These are phyloP conservation scores for Hyalella azteca DNA, from an alignment of 2,888 invertebrate genomes.

Conservation along the genomic window DNA sequence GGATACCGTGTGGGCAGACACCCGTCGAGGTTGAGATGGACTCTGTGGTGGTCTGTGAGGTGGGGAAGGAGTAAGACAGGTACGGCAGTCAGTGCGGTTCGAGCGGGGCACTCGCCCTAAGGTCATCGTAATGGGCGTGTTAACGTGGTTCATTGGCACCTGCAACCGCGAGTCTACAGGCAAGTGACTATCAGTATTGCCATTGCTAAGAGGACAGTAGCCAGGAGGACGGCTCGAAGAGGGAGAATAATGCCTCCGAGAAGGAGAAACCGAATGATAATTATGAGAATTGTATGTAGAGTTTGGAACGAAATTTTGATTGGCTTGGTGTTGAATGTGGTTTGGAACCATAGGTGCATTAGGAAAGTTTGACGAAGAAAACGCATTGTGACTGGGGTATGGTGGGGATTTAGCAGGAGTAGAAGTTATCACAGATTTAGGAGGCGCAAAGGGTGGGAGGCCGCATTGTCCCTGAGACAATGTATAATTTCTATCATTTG, in stretches of 20 bases:
- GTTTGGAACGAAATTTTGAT: neutral
- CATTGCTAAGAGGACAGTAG: neutral
- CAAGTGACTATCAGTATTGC: neutral
- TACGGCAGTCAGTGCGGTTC: constrained; percentile 40
- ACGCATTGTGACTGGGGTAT: neutral
- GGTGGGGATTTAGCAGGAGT: neutral
- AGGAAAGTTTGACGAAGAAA: neutral
- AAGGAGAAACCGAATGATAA: neutral
- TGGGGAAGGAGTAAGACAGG: constrained; percentile 26
- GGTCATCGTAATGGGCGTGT: constrained; percentile 46
- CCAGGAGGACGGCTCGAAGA: neutral
- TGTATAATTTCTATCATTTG: neutral
- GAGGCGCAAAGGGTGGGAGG: neutral
- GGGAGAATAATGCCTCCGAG: neutral
- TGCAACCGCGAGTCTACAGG: constrained; percentile 12
- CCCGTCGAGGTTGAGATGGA: neutral
- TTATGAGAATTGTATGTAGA: constrained; percentile 1
- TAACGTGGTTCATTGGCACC: constrained; percentile 4
- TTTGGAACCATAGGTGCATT: neutral
- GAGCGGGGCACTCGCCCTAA: constrained; percentile 44
- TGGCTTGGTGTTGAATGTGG: too few species aligned
- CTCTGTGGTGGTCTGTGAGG: constrained; percentile 13
- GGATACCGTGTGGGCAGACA: constrained; percentile 7
- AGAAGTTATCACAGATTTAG: neutral
- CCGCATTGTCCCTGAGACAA: neutral